Percentiles rank a stretch among this genome's conserved stretches.
phyloP scores from a whole-genome alignment of 1,140 invertebrate species.

The Helicoverpa armigera region DNA sequence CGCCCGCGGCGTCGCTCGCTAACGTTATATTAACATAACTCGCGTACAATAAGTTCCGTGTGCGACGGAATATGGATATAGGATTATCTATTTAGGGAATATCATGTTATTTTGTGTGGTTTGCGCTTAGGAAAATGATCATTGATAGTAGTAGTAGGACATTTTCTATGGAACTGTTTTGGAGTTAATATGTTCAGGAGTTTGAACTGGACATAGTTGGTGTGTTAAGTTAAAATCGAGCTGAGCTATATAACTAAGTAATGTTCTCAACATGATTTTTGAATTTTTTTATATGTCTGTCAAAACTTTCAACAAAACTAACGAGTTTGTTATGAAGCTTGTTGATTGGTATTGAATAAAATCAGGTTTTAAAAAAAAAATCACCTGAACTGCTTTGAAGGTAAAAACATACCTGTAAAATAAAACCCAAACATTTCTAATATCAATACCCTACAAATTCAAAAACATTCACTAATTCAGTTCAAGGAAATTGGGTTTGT shows the following conservation, averaged over 20 bases:
- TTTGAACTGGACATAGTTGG: neutral
- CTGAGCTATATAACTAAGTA: too few species aligned
- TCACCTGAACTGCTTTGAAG: too few species aligned
- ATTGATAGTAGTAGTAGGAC: neutral
- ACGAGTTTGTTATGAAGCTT: too few species aligned
- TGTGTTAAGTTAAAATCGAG: too few species aligned
- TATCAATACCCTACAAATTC: neutral
- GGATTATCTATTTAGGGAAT: neutral
- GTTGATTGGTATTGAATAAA: too few species aligned
- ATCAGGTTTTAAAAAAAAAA: too few species aligned
- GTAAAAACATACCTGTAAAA: neutral
- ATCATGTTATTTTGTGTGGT: neutral
- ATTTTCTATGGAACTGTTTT: neutral
- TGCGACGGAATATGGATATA: conserved; percentile 15
- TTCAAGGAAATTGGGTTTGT: conserved; percentile 35
- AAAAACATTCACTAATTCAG: conserved; percentile 10
- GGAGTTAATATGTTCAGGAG: neutral
- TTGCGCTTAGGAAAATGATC: conserved; percentile 9
- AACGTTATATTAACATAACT: conserved; percentile 33
- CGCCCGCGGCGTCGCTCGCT: neutral
- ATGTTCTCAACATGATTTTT: too few species aligned
- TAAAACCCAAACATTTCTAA: neutral
- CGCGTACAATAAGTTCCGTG: neutral
- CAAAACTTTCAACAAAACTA: too few species aligned
- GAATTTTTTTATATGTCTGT: too few species aligned